Evolutionary conservation across 2,888 invertebrate genomes (phyloP).

Genomic region (Stictocephala bisonia): DNA sequence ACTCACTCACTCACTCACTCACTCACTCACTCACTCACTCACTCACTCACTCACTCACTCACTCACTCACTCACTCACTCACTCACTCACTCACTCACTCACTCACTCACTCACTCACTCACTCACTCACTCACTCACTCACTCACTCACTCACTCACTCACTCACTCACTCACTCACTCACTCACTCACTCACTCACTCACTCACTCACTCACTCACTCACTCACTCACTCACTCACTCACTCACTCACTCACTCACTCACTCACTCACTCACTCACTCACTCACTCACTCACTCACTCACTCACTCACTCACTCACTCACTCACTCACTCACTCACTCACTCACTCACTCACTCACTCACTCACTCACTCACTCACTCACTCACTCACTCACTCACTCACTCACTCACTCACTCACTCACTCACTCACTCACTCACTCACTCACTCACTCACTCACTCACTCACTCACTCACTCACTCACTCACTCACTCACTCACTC

Average conservation of each 20-base stretch:
- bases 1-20: too few species aligned
- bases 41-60: too few species aligned
- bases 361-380: conserved; percentile 26
- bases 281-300: not conserved
- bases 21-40: too few species aligned
- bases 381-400: conserved; percentile 33
- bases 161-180: not conserved
- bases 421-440: conserved; percentile 28
- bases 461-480: conserved; percentile 21
- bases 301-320: conserved; percentile 40
- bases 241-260: not conserved
- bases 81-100: too few species aligned
- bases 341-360: conserved; percentile 23
- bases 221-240: conserved; percentile 30
- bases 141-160: too few species aligned
- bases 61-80: too few species aligned
- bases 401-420: conserved; percentile 30
- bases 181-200: conserved; percentile 25
- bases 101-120: too few species aligned
- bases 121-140: too few species aligned
- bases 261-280: not conserved
- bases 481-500: conserved; percentile 20
- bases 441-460: conserved; percentile 30
- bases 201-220: conserved; percentile 20
- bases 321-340: conserved; percentile 22